Percentiles rank a stretch among this genome's conserved stretches.
phyloP scores from a whole-genome alignment of 2,888 invertebrate genomes.

The Tetropium fuscum region DNA sequence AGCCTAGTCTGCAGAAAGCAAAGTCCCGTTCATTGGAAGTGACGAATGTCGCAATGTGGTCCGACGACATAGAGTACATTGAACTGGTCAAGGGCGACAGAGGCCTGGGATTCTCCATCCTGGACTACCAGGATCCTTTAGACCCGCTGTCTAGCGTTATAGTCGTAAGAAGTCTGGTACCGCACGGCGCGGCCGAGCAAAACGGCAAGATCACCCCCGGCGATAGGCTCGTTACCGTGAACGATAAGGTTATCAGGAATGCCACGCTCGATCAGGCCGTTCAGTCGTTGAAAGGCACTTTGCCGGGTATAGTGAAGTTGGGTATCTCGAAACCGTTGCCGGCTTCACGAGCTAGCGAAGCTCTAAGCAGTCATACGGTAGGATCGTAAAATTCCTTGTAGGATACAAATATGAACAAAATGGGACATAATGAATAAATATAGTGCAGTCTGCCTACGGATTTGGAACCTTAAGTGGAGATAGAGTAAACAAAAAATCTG shows the following conservation, averaged over 20 bases:
- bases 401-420: too few species aligned
- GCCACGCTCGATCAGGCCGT: slow-evolving; percentile 96
- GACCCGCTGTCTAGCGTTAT: slow-evolving; percentile 96
- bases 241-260: slow-evolving; percentile 90
- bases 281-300: slow-evolving; percentile 94
- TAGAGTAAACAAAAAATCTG: too few species aligned
- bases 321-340: slow-evolving; percentile 91
- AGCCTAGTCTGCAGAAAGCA: slow-evolving; percentile 73
- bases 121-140: slow-evolving; percentile 97
- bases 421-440: too few species aligned
- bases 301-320: slow-evolving; percentile 88
- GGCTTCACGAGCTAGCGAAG: slow-evolving; percentile 47
- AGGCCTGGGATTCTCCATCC: slow-evolving; percentile 97
- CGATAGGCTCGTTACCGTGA: slow-evolving; percentile 88
- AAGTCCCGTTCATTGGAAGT: slow-evolving; percentile 95
- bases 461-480: too few species aligned
- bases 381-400: slow-evolving; percentile 34
- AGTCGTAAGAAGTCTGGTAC: slow-evolving; percentile 96
- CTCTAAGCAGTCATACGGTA: slow-evolving; percentile 38
- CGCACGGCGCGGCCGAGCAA: slow-evolving; percentile 97
- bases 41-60: slow-evolving; percentile 97
- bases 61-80: slow-evolving; percentile 91
- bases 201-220: slow-evolving; percentile 94
- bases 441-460: too few species aligned
- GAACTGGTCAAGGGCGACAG: slow-evolving; percentile 93